Evolutionary conservation across 2,797 vertebrate genomes (phyloP), one percentile per base, ranked within the genome.

Genomic region (Pelobates cultripes): DNA sequence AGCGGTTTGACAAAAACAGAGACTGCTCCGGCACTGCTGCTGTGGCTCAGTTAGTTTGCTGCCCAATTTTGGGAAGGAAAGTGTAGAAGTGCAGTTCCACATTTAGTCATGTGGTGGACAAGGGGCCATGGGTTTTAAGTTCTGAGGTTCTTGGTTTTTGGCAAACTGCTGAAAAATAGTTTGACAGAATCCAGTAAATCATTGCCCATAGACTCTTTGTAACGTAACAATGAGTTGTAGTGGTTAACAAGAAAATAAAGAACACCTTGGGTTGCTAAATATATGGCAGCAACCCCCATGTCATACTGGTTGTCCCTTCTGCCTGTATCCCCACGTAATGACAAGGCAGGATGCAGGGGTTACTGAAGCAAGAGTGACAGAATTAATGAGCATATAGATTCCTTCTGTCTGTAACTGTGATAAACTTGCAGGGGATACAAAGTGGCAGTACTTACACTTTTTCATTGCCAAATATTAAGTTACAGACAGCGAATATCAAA

Each of bases 231-330:
- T 28, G 28, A 28, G 28, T 28, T 28, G 28, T 28, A 28, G 28
- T 28, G 28, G 28, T 28, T 28, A 57, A 57, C 55, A 12, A 15
- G 55, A 64, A 64, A 64, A 64, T 4, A 10, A 64, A 64, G 14
- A 64, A 3, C 10, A 12, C 3, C n/a, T 43, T 14, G 13, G 44
- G 42, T 45, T 13, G 5, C 13, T n/a, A 45, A 12, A 40, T 40
- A 7, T 10, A 81, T 64, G 68, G 57, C 68, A 57, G 43, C 41
- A 47, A 64, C 61, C 43, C 72, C 13, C 41, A 12, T 17, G 44
- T 67, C 72, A 75, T 61, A 77, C 41, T 55, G 73, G 17, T 53
- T 12, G 15, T 51, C 41, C 74, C 74, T 72, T 77, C 75, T 77
- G 80, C 77, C 68, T 41, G 40, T 43, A 8, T 70, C 17, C 42